Base-by-base conservation (phyloP, 2,888 invertebrate species). In the Cremastobaeus sp. region DNA sequence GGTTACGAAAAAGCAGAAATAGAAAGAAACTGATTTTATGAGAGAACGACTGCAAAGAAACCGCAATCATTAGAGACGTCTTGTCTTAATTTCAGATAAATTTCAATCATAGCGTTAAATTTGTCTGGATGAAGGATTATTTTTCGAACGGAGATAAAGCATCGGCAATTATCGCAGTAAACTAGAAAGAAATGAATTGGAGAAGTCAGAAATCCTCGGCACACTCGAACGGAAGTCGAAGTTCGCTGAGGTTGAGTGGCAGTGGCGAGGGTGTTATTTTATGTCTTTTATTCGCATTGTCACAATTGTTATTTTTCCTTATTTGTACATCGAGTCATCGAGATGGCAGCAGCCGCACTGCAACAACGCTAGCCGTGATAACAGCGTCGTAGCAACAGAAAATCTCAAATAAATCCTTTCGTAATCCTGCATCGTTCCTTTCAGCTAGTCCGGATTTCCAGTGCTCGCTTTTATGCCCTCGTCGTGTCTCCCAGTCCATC, bases 331-430 rank as follows among this genome's bases (percentile, higher is more conserved):
- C 78, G 77, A 80, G 78, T 76, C 76, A 74, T 73, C 69, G 79
- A 79, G 77, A 77, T 74, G 76, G 70, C 70, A 68, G 43, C 62
- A 47, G 57, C 65, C 62, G 62, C 60, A n/a, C n/a, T 45, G 55
- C 72, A 64, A 68, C 74, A 69, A 54, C 64, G 48, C 59, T 66
- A 47, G 17, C 71, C 17, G 64, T 66, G 60, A 71, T 64, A 68
- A 62, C 64, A 57, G 57, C 45, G 55, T 32, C 37, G 50, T 37
- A 72, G 74, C 64, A 74, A 80, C 78, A 80, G 83, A 84, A 86
- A 85, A 85, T 85, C 83, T 85, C 84, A 82, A 84, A 86, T 85
- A 86, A 86, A 86, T 87, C 85, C 85, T 81, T 82, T 79, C 82
- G 85, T 86, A 86, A 86, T 86, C 85, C 83, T 76, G 77, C 86